Evolutionary conservation across 2,797 vertebrate genomes (phyloP), one percentile per base, ranked within the genome.

Genomic region (Zonotrichia albicollis): DNA sequence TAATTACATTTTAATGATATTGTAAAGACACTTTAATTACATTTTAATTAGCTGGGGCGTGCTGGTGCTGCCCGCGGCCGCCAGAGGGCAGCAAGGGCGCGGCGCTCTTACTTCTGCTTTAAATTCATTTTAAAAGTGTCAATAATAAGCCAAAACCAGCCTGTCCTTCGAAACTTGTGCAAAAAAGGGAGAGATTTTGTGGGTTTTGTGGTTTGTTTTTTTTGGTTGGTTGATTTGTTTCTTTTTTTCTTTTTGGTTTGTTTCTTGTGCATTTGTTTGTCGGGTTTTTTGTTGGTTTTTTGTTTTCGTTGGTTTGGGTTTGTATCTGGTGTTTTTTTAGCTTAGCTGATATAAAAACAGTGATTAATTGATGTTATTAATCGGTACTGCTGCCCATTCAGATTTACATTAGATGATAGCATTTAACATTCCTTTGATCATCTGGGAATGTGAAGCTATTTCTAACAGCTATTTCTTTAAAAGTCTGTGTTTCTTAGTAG

Each of bases 21-120:
- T 38, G 29, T 15, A 58, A 50, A 42, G 14, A 57, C n/a, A 3
- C 16, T 60, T n/a, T 22, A 15, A 57, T 57, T 25, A 25, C 17
- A 9, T 7, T 2, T 6, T 18, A 42, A 60, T 58, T 9, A 20
- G 32, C 13, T 1, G 8, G 0, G n/a, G n/a, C 0, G 22, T 0
- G 57, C 22, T 1, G 62, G 23, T 7, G 71, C 71, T 8, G 29
- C 5, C 1, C 3, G 45, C 14, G 40, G 60, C 88, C 81, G 61
- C 88, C 34, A 53, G 88, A n/a, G 62, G 88, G 81, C 81, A 73
- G 73, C 26, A 12, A 6, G 32, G 3, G 27, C 25, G 2, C 40
- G 29, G 40, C 17, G 4, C 20, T 2, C 13, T 16, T 25, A 2
- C 2, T 38, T 19, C 11, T 30, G 29, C 25, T 40, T 7, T 7